Conservation (phyloP, 2,113 vertebrate genomes). For the Elachura formosa region DNA sequence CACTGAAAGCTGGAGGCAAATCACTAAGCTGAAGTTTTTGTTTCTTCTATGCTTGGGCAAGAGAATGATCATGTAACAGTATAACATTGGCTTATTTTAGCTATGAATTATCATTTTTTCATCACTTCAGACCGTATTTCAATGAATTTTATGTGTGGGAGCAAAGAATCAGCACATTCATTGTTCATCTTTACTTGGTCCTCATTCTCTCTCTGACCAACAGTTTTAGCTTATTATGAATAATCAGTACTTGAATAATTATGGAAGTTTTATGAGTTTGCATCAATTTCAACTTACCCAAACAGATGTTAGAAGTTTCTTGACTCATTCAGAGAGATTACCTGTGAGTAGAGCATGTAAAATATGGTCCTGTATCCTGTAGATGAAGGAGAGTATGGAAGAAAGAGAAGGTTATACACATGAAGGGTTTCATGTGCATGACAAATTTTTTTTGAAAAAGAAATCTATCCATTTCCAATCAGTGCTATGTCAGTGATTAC, state of each 20-base stretch:
- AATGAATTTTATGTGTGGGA: not conserved
- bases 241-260: not conserved
- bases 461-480: not conserved
- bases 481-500: not conserved
- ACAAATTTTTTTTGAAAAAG: not conserved
- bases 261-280: not conserved
- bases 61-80: not conserved
- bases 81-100: not conserved
- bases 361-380: not conserved
- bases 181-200: not conserved
- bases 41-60: not conserved
- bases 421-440: not conserved
- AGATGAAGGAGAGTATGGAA: not conserved
- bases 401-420: not conserved
- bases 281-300: not conserved
- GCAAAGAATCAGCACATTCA: not conserved
- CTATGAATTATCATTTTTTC: not conserved
- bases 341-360: not conserved
- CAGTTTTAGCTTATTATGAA: not conserved
- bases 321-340: not conserved
- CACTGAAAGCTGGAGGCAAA: not conserved
- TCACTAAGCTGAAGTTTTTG: not conserved
- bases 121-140: not conserved
- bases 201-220: not conserved
- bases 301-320: not conserved